Conservation (phyloP, 2,797 vertebrate species). For the Characodon lateralis region DNA sequence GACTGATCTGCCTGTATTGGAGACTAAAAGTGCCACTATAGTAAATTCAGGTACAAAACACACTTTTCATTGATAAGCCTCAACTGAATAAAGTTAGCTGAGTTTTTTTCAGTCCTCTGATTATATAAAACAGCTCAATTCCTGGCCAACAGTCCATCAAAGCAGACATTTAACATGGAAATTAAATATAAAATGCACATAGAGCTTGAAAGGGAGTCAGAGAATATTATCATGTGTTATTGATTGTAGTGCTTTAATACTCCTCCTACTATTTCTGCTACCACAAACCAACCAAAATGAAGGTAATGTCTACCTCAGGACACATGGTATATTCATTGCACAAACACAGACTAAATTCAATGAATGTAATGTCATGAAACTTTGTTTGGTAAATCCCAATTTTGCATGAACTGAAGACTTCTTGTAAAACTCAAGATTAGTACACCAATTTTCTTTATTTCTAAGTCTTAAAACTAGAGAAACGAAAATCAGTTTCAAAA, state of each 20-base stretch:
- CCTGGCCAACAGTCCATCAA: constrained; percentile 47
- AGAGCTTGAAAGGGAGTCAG: constrained; percentile 15
- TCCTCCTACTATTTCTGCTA: background rate
- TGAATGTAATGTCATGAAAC: background rate
- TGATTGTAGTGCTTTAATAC: constrained; percentile 33
- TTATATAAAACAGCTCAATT: constrained; percentile 25
- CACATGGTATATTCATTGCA: background rate
- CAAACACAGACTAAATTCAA: background rate
- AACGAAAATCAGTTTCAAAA: background rate
- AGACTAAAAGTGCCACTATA: no score
- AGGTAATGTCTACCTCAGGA: background rate
- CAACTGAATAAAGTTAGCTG: constrained; percentile 21
- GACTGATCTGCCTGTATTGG: no score
- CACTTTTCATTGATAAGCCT: constrained; percentile 25
- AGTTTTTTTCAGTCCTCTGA: constrained; percentile 27
- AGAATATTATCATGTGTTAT: constrained; percentile 31
- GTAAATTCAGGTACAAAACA: no score
- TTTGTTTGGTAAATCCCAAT: background rate
- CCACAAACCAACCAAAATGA: constrained; percentile 7
- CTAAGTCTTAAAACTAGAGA: background rate
- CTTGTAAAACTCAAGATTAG: background rate
- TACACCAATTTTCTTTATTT: background rate
- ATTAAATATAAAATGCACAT: constrained; percentile 54
- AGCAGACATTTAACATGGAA: constrained; percentile 40
- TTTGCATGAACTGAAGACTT: background rate